Evolutionary conservation across 1,140 invertebrate species (phyloP).

Genomic region (Paraescarpia echinospica): DNA sequence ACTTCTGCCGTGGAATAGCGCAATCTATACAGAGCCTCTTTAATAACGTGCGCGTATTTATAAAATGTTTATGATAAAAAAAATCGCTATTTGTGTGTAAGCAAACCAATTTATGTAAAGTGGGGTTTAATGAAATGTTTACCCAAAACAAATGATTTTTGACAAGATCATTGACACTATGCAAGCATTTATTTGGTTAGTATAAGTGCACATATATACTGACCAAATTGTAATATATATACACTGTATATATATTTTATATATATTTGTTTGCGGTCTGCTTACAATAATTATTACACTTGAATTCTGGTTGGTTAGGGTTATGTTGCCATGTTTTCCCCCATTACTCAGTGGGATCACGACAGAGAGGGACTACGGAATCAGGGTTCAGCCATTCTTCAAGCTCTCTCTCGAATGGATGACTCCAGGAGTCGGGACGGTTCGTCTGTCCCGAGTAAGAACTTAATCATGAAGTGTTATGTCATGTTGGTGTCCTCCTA

Average conservation of each 20-base stretch:
- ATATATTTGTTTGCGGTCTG: not conserved
- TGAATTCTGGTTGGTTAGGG: too few relatives aligned
- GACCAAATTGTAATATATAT: not conserved
- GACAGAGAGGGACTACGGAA: slow-evolving; percentile 41
- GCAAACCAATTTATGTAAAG: too few relatives aligned
- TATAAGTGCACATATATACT: not conserved
- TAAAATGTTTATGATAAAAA: too few relatives aligned
- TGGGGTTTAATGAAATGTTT: too few relatives aligned
- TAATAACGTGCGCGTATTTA: too few relatives aligned
- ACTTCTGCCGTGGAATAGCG: too few relatives aligned
- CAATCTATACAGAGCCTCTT: too few relatives aligned
- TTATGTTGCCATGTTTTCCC: not conserved
- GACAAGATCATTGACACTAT: not conserved
- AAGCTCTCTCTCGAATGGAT: slow-evolving; percentile 38
- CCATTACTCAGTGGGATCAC: slow-evolving; percentile 69
- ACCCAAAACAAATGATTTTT: not conserved
- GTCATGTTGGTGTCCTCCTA: slow-evolving; percentile 66
- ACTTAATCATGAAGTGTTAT: slow-evolving; percentile 60
- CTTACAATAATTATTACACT: not conserved
- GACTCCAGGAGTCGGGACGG: slow-evolving; percentile 41
- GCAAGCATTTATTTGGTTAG: not conserved
- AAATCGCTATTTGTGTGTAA: too few relatives aligned
- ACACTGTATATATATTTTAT: too few relatives aligned
- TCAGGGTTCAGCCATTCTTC: slow-evolving; percentile 47
- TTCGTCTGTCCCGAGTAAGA: slow-evolving; percentile 39